Base-by-base conservation (phyloP, 1,140 invertebrate species). In the Sycobia sp. region DNA sequence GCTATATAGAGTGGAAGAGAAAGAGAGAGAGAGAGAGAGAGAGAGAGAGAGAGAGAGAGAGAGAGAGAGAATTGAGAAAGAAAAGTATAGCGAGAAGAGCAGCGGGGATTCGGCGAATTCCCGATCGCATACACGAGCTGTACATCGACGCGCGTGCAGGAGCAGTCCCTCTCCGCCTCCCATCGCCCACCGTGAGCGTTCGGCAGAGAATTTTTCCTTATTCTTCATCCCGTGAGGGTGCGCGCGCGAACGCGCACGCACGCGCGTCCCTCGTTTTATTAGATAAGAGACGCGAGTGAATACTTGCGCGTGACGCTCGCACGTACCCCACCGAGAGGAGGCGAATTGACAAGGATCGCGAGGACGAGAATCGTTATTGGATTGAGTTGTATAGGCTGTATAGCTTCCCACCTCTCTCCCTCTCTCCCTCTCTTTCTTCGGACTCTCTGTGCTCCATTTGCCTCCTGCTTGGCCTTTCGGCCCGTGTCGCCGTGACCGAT, bases 371-470 rank as follows among this genome's bases (percentile, higher is more conserved):
- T 63, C 54, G 18, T 51, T 63, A 63, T 63, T 63, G 51, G 62
- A 57, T 63, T 63, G 62, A 63, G 62, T 63, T 57, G n/a, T n/a
- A 62, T 62, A 46, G 34, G 22, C 25, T n/a, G n/a, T n/a, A n/a
- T n/a, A n/a, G n/a, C n/a, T n/a, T n/a, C 23, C 13, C 20, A 10
- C 4, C 7, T 5, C 5, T n/a, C 49, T 51, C 34, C 2, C 23
- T 55, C 16, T 14, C 27, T 57, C 16, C 18, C n/a, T 7, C 29
- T 34, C 16, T 34, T 39, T 14, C 23, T 32, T n/a, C 36, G 18
- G n/a, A 16, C 18, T 5, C 41, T 16, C 41, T 20, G 14, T 22
- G 7, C 43, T 46, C 22, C 23, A 41, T 55, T 54, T 41, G n/a
- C 13, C 20, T 53, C 8, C 34, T 27, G 2, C 32, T 23, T 38